phyloP scores from a whole-genome alignment of 2,888 invertebrate genomes.

The Papilio gigon region DNA sequence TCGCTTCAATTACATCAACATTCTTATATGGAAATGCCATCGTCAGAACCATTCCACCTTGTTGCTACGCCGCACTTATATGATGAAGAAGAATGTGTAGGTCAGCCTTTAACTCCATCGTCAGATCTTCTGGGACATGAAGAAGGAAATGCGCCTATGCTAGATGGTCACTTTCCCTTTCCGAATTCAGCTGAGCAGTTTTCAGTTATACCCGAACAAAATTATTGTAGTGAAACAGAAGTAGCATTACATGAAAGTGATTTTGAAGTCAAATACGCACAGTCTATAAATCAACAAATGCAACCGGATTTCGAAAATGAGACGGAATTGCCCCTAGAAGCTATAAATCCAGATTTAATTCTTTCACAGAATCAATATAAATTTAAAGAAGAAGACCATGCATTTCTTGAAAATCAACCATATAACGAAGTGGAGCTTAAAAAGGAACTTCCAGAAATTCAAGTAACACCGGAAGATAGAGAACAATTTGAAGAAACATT shows the following conservation, averaged over 20 bases:
- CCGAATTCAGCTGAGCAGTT: slow-evolving; percentile 78
- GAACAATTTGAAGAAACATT: slow-evolving; percentile 78
- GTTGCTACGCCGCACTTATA: slow-evolving; percentile 82
- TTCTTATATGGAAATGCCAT: slow-evolving; percentile 83
- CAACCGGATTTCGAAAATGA: slow-evolving; percentile 58
- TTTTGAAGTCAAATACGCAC: slow-evolving; percentile 78
- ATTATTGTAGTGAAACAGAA: slow-evolving; percentile 71
- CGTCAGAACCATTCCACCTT: slow-evolving; percentile 84
- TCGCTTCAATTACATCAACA: slow-evolving; percentile 68
- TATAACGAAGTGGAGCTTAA: slow-evolving; percentile 77
- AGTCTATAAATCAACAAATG: slow-evolving; percentile 67
- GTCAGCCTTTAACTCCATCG: slow-evolving; percentile 79
- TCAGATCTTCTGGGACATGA: slow-evolving; percentile 77
- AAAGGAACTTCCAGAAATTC: slow-evolving; percentile 75
- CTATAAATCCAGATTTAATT: slow-evolving; percentile 66
- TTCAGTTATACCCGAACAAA: slow-evolving; percentile 77
- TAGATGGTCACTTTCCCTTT: slow-evolving; percentile 79
- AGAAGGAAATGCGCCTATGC: slow-evolving; percentile 75
- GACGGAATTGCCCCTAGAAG: slow-evolving; percentile 58
- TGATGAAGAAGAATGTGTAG: slow-evolving; percentile 84
- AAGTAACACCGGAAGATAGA: slow-evolving; percentile 76
- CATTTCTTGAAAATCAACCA: slow-evolving; percentile 68
- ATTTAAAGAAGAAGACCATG: slow-evolving; percentile 67
- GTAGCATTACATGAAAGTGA: slow-evolving; percentile 67
- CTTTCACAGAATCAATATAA: slow-evolving; percentile 64